Base-by-base conservation (phyloP, 1,140 invertebrate species). In the Saxidomus purpurata region DNA sequence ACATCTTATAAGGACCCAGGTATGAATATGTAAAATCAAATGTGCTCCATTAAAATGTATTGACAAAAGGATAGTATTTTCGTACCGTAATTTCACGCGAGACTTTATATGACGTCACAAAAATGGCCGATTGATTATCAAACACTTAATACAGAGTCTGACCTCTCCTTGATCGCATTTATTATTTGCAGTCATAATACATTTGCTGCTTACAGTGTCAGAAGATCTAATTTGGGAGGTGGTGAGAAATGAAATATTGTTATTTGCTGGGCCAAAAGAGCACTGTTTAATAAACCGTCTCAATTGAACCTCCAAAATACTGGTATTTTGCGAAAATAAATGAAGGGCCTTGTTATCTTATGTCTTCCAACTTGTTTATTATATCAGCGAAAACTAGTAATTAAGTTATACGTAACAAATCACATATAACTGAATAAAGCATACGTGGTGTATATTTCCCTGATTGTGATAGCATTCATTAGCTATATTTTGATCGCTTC, bases 261-360 rank as follows among this genome's bases (percentile, higher is more conserved):
- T 55, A 63, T 63, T n/a, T 63, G n/a, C 28, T 19, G n/a, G 8
- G 28, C 19, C 59, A 63, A 9, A n/a, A 28, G 59, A 63, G 25
- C 59, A 25, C 15, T 22, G n/a, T 3, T 25, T 63, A 55, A 19
- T 55, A 55, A 22, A 19, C 8, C 22, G 52, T 55, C 19, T 19
- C 59, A 63, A 63, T 15, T 63, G 1, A 28, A 9, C n/a, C n/a
- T 63, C 25, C 8, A 63, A 63, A 28, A 76, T 28, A 76, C 71
- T 76, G 71, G 40, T 76, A 76, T 76, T 76, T 76, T 76, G 71
- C 40, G 38, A 63, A 63, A 28, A 63, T 63, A 63, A 63, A 63
- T 63, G 59, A 63, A 63, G 59, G 15, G 43, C 22, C 3, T 6
- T 19, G 15, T 4, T 59, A 6, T 8, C 15, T 59, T 59, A 8